These are phyloP conservation scores for Macroramphosus scolopax DNA, from an alignment of 2,797 vertebrate species.

Conservation along the genomic window DNA sequence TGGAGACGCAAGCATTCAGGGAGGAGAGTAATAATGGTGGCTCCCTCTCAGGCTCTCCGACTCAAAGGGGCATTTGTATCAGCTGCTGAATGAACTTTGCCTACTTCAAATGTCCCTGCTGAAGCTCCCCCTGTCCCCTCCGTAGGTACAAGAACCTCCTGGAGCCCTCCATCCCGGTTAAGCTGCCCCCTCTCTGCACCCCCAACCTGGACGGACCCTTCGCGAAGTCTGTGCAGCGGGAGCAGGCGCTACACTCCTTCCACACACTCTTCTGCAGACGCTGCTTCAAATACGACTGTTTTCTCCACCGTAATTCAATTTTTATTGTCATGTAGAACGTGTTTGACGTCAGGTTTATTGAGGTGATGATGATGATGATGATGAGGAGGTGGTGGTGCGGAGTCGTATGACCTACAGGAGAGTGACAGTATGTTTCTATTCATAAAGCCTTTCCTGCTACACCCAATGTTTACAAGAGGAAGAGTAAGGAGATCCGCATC, in stretches of 20 bases:
- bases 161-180: slow-evolving; percentile 85
- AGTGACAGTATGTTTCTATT: slow-evolving; percentile 18
- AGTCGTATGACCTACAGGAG: not conserved
- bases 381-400: too few relatives aligned
- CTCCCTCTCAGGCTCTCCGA: slow-evolving; percentile 39
- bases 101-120: not conserved
- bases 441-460: slow-evolving; percentile 91
- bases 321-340: too few relatives aligned
- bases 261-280: slow-evolving; percentile 98
- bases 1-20: slow-evolving; percentile 61
- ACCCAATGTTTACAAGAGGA: slow-evolving; percentile 96
- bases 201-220: slow-evolving; percentile 94
- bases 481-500: slow-evolving; percentile 93
- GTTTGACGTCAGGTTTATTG: too few relatives aligned
- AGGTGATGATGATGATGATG: too few relatives aligned
- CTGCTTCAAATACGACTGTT: slow-evolving; percentile 99
- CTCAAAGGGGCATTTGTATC: slow-evolving; percentile 51
- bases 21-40: slow-evolving; percentile 59
- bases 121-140: slow-evolving; percentile 9
- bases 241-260: slow-evolving; percentile 97
- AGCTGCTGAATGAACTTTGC: slow-evolving; percentile 57
- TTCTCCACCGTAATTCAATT: slow-evolving; percentile 81
- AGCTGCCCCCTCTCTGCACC: slow-evolving; percentile 92
- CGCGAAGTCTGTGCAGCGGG: slow-evolving; percentile 94
- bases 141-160: slow-evolving; percentile 91